Percentiles rank a stretch among this genome's conserved stretches.
Conservation (phyloP, 2,888 invertebrate genomes). For the Hipparchia semele region DNA sequence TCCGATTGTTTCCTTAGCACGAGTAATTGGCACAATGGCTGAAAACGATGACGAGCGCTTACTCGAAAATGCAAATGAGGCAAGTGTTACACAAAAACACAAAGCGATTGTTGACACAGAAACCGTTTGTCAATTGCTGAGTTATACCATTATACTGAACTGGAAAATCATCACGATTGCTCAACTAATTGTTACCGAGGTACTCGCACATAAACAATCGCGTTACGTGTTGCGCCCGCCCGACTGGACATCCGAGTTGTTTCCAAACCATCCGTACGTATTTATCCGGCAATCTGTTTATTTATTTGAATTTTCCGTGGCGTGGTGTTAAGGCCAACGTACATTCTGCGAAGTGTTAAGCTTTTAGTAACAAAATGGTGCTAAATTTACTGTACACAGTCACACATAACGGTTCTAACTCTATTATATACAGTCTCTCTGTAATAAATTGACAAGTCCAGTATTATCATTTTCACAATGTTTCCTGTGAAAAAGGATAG, state of each 20-base stretch:
- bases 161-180: conserved; percentile 65
- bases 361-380: too few relatives aligned
- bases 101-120: conserved; percentile 61
- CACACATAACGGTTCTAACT: too few relatives aligned
- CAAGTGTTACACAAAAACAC: conserved; percentile 55
- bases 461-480: too few relatives aligned
- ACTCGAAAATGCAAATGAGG: conserved; percentile 54
- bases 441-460: too few relatives aligned
- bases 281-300: conserved; percentile 44
- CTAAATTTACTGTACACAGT: too few relatives aligned
- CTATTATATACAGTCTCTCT: too few relatives aligned
- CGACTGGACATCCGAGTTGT: conserved; percentile 57
- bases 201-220: conserved; percentile 71
- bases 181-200: conserved; percentile 64
- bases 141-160: conserved; percentile 50
- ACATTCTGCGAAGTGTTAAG: too few relatives aligned
- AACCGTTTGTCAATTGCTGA: conserved; percentile 61
- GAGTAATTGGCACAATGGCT: conserved; percentile 45
- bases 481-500: too few relatives aligned
- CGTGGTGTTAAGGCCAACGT: neutral
- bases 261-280: conserved; percentile 37
- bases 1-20: conserved; percentile 51
- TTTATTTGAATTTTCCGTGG: conserved; percentile 32
- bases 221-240: conserved; percentile 31
- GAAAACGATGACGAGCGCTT: conserved; percentile 53